Evolutionary conservation across 2,113 vertebrate genomes (phyloP), one percentile per base, ranked within the genome.

Genomic region (Catharus minimus): DNA sequence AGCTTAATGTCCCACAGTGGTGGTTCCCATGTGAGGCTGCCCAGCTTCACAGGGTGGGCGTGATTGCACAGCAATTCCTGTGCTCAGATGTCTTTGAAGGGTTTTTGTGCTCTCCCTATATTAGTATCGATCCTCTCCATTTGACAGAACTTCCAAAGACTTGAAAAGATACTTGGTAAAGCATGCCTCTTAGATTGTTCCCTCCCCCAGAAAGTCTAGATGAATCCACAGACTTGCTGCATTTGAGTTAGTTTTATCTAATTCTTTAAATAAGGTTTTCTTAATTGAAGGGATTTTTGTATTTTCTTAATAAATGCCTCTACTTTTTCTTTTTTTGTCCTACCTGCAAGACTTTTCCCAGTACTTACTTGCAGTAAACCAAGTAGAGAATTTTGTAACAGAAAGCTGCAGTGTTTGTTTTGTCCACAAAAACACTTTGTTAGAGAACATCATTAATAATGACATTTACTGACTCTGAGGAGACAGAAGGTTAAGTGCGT

Each of bases 21-120:
- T 58, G 50, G 61, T 32, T 94, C 76, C 88, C 85, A 16, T 1
- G 5, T 32, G 61, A 78, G 41, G 22, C 86, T 74, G 80, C 44
- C 13, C 49, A 30, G 75, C 56, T 13, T 50, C 0, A 5, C 67
- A 58, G n/a, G 52, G 47, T 64, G 65, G 64, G 57, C 0, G 0
- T 38, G 76, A 86, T 64, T 91, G 32, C 26, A 62, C 76, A 53
- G 85, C 57, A 77, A 18, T 24, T 52, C 58, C 90, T 83, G 67
- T 4, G 43, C 88, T 83, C 53, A 27, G 36, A 75, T 67, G 58
- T 46, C 86, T 91, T 75, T 95, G 92, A 93, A 83, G 79, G 65
- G 39, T 56, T 85, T 64, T 44, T 1, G 1, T 1, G 1, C 28
- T 32, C 36, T 74, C 30, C 36, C 22, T 47, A 30, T 74, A 43